Evolutionary conservation across 1,140 invertebrate genomes (phyloP).

Genomic region (Chlorops oryzae): DNA sequence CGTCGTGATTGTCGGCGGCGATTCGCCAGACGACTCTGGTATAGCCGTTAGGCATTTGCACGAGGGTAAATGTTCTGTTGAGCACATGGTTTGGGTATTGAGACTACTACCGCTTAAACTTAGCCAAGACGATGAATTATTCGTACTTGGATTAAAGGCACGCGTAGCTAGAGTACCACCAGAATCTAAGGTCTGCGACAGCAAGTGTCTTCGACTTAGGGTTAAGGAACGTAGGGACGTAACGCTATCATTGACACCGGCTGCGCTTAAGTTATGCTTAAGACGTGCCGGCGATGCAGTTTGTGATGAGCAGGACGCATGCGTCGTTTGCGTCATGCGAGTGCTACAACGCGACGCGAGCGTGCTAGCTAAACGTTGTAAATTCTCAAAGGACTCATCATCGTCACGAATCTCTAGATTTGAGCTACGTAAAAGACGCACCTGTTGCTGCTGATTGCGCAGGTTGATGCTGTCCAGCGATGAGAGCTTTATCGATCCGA

Average conservation of each 20-base stretch:
- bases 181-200: conserved; percentile 41
- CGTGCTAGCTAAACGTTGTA: conserved; percentile 38
- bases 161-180: conserved; percentile 7
- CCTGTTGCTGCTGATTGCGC: conserved; percentile 28
- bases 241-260: conserved; percentile 56
- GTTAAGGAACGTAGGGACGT: conserved; percentile 53
- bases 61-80: conserved; percentile 19
- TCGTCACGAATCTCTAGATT: conserved; percentile 24
- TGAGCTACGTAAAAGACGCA: conserved; percentile 16
- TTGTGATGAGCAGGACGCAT: conserved; percentile 62
- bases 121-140: conserved; percentile 25
- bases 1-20: neutral
- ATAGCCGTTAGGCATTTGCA: conserved; percentile 44
- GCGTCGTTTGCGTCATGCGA: conserved; percentile 61
- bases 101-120: conserved; percentile 32
- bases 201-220: conserved; percentile 43
- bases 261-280: conserved; percentile 15
- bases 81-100: conserved; percentile 20
- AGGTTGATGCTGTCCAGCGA: conserved; percentile 45
- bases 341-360: conserved; percentile 48
- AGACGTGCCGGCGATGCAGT: conserved; percentile 61
- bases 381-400: conserved; percentile 44
- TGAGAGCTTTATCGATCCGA: conserved; percentile 44
- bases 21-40: conserved; percentile 24
- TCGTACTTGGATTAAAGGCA: conserved; percentile 20